These are phyloP conservation scores for Drosophila antonietae DNA, from an alignment of 2,888 invertebrate species.

Conservation along the genomic window DNA sequence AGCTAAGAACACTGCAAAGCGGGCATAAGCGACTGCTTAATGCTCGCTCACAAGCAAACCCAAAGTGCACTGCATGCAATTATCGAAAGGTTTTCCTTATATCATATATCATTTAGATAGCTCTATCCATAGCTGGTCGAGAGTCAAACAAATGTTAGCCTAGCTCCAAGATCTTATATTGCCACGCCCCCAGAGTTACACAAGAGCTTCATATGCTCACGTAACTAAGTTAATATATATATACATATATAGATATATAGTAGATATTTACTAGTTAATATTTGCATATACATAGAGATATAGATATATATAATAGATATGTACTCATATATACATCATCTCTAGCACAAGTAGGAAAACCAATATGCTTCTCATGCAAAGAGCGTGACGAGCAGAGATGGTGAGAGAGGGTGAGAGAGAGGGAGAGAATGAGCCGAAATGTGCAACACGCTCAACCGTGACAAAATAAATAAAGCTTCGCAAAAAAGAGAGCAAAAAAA, in stretches of 20 bases:
- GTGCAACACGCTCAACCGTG: conserved; percentile 34
- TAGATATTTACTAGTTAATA: too few relatives aligned
- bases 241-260: too few relatives aligned
- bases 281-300: too few relatives aligned
- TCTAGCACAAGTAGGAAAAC: not conserved
- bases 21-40: not conserved
- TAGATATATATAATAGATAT: too few relatives aligned
- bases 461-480: conserved; percentile 19
- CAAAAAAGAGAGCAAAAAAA: not conserved
- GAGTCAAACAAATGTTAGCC: too few relatives aligned
- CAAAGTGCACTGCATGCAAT: not conserved
- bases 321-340: too few relatives aligned
- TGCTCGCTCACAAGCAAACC: not conserved
- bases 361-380: not conserved
- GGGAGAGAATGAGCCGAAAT: conserved; percentile 8
- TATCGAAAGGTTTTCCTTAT: not conserved
- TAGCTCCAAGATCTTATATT: too few relatives aligned
- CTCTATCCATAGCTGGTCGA: too few relatives aligned
- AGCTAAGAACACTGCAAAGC: not conserved
- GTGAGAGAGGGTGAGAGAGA: not conserved
- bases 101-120: too few relatives aligned
- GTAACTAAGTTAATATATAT: too few relatives aligned
- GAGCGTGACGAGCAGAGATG: not conserved
- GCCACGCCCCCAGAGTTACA: too few relatives aligned
- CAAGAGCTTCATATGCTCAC: too few relatives aligned